A percentile compares a stretch with the other conserved stretches of the same genome.
Evolutionary conservation across 1,140 invertebrate species (phyloP).

Genomic region (Marisa cornuarietis): DNA sequence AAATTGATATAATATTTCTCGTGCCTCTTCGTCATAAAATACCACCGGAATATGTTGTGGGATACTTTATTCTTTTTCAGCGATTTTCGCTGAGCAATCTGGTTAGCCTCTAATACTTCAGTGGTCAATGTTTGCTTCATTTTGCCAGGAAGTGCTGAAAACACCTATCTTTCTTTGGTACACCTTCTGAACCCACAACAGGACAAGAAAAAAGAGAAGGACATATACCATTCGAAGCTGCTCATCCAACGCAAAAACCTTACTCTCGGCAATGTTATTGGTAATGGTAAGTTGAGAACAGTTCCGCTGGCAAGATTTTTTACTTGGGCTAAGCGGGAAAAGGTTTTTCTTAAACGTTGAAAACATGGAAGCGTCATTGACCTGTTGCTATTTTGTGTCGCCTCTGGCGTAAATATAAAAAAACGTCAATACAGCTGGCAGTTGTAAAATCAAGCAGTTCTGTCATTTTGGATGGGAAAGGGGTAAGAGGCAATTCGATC

Average conservation of each 20-base stretch:
- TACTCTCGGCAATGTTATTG: conserved; percentile 12
- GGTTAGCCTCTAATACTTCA: background rate
- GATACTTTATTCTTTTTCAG: no score
- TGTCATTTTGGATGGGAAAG: background rate
- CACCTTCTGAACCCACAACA: conserved; percentile 14
- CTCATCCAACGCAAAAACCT: conserved; percentile 4
- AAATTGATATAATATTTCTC: no score
- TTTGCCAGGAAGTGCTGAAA: conserved; percentile 10
- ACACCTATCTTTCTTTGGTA: conserved; percentile 4
- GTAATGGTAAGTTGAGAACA: background rate
- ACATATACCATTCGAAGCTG: background rate
- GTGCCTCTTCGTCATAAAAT: no score
- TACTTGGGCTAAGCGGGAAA: background rate
- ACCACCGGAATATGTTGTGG: no score
- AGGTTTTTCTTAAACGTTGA: background rate
- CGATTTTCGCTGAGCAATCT: no score
- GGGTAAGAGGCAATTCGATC: no score
- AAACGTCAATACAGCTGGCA: background rate
- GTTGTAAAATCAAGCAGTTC: background rate
- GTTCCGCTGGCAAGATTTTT: background rate
- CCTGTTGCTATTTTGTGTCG: background rate
- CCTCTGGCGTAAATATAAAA: background rate
- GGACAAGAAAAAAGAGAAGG: conserved; percentile 9
- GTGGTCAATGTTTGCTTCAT: background rate
- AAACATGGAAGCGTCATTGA: no score